A percentile compares a stretch with the other conserved stretches of the same genome.
phyloP scores from a whole-genome alignment of 1,140 invertebrate genomes.

The Branchinecta lynchi region DNA sequence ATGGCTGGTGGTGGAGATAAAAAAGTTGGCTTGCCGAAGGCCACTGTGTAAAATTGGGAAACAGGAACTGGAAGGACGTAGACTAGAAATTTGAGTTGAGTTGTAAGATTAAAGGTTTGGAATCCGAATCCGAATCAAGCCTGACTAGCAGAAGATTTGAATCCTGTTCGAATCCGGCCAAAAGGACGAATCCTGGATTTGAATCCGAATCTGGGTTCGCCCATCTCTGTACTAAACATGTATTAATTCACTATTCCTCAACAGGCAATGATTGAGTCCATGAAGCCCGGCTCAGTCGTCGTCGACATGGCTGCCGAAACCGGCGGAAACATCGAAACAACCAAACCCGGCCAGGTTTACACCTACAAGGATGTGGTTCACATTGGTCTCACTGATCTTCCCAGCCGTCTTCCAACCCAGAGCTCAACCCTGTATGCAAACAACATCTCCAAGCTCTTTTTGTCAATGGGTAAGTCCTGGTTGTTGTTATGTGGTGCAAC shows the following conservation, averaged over 20 bases:
- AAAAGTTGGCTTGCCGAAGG: too few relatives aligned
- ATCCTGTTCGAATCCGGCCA: too few relatives aligned
- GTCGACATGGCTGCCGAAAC: constrained; percentile 78
- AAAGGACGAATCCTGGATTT: too few relatives aligned
- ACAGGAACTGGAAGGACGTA: too few relatives aligned
- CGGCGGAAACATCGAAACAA: constrained; percentile 75
- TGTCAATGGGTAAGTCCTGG: constrained; percentile 47
- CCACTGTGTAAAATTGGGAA: too few relatives aligned
- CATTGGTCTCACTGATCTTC: constrained; percentile 69
- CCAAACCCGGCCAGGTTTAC: constrained; percentile 57
- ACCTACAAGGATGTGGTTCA: constrained; percentile 61
- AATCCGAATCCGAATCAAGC: too few relatives aligned
- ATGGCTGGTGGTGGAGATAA: too few relatives aligned
- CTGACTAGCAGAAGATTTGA: too few relatives aligned
- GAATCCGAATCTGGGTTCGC: too few relatives aligned
- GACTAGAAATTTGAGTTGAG: too few relatives aligned
- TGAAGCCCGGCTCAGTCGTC: constrained; percentile 77
- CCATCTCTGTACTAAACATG: too few relatives aligned
- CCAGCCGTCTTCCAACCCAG: constrained; percentile 67
- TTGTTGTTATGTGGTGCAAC: constrained; percentile 12
- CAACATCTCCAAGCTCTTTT: constrained; percentile 72
- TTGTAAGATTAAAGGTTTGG: too few relatives aligned
- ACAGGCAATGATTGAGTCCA: constrained; percentile 59
- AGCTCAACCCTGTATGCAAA: constrained; percentile 73
- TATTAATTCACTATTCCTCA: neutral